Conservation (phyloP, 2,888 invertebrate genomes). For the Cephus pulcher region DNA sequence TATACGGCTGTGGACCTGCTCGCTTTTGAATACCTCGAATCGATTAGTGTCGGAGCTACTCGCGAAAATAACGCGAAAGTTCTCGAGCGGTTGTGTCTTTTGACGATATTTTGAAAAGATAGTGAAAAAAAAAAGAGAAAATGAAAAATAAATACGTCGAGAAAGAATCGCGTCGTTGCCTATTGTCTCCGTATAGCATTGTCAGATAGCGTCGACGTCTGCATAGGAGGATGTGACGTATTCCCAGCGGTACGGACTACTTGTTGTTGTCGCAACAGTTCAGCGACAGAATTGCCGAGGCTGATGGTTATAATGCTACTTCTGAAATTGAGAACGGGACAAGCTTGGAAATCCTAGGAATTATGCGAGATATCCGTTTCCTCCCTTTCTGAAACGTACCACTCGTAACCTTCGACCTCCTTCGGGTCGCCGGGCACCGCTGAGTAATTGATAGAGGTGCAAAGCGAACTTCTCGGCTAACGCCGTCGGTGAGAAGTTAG, state of each 20-base stretch:
- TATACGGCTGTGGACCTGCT: background rate
- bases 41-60: background rate
- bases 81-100: background rate
- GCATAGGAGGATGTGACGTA: background rate
- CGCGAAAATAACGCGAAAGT: background rate
- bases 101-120: background rate
- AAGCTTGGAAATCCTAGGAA: constrained; percentile 36
- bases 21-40: background rate
- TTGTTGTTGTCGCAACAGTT: background rate
- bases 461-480: constrained; percentile 35
- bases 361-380: constrained; percentile 29
- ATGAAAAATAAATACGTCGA: background rate
- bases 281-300: background rate
- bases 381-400: background rate
- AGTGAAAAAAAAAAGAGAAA: background rate
- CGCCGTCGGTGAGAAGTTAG: constrained; percentile 39
- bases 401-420: constrained; percentile 3
- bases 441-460: constrained; percentile 32
- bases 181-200: background rate
- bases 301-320: background rate
- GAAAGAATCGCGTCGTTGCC: background rate
- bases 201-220: background rate
- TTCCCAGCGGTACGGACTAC: background rate
- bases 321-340: background rate
- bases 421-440: background rate